Base-by-base conservation (phyloP, 2,888 invertebrate species). In the Acrobasis repandana region DNA sequence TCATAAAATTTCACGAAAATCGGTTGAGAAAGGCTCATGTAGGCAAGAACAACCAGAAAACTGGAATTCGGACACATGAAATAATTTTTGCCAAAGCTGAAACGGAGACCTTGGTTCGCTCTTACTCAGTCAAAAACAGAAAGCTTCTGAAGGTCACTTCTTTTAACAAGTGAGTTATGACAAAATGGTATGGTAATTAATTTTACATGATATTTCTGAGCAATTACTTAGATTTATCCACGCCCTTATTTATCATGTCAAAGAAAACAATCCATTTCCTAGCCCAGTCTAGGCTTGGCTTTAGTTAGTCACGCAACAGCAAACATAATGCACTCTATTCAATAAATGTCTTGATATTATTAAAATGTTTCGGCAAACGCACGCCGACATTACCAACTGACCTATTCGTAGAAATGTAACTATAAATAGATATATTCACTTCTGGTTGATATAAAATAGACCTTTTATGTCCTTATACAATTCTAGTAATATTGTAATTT, bases 281-380 rank as follows among this genome's bases (percentile, higher is more conserved):
- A 54, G 58, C 34, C 33, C 52, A 14, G 61, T 64, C 60, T 54
- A 50, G 34, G n/a, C 43, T 49, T 20, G 43, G 65, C 70, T 71
- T 75, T 76, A 87, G 86, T 84, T 73, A 77, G 79, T 83, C 88
- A 86, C 83, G 86, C 84, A 84, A 78, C 67, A 72, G 66, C 75
- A 82, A 83, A 84, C 76, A 82, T 83, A 80, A 80, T 83, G 75
- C 77, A 73, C 77, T 77, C 70, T 16, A 18, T 58, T 58, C 67
- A 77, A 73, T 79, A 79, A 83, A 82, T 81, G 80, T 76, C 76
- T 77, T 72, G 71, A 77, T 79, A 76, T 69, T 72, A 74, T 72
- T 74, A 79, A 81, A 85, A 81, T 74, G 76, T 79, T 83, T 82
- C 74, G 77, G 77, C 72, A 79, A 75, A 70, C 68, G 67, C 65